Conservation (phyloP, 2,113 vertebrate genomes). For the Passer montanus region DNA sequence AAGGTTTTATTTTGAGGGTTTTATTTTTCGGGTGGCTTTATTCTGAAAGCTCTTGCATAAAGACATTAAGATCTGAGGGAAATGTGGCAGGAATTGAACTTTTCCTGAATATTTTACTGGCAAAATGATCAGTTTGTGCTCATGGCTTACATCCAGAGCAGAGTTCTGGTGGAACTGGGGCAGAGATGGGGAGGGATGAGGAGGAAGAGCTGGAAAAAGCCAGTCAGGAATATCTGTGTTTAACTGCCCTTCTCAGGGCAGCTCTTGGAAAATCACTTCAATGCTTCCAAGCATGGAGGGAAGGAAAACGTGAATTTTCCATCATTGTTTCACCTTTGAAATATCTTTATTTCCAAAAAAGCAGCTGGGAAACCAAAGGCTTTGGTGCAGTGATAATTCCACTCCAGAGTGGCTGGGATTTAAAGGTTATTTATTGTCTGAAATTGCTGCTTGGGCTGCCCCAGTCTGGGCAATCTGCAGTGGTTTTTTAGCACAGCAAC, state of each 20-base stretch:
- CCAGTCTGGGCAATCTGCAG: not conserved
- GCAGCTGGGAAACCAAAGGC: not conserved
- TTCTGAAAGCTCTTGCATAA: not conserved
- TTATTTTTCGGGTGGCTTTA: not conserved
- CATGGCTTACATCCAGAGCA: not conserved
- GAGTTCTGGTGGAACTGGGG: not conserved
- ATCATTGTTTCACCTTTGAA: not conserved
- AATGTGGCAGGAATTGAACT: not conserved
- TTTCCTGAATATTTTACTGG: not conserved
- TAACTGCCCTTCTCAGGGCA: not conserved
- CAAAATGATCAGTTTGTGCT: not conserved
- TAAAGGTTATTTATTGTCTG: not conserved
- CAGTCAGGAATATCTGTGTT: not conserved
- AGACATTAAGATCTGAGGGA: not conserved
- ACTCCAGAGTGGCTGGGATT: not conserved
- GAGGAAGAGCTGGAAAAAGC: conserved; percentile 18
- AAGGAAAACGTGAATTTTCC: not conserved
- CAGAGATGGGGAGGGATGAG: not conserved
- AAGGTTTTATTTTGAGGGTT: not conserved
- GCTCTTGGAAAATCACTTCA: not conserved
- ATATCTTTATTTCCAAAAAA: not conserved
- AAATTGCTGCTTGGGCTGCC: not conserved
- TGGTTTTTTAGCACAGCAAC: not conserved
- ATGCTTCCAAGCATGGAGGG: not conserved
- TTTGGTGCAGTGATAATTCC: not conserved